Base-by-base conservation (phyloP, 2,113 vertebrate genomes). In the Gulo gulo region DNA sequence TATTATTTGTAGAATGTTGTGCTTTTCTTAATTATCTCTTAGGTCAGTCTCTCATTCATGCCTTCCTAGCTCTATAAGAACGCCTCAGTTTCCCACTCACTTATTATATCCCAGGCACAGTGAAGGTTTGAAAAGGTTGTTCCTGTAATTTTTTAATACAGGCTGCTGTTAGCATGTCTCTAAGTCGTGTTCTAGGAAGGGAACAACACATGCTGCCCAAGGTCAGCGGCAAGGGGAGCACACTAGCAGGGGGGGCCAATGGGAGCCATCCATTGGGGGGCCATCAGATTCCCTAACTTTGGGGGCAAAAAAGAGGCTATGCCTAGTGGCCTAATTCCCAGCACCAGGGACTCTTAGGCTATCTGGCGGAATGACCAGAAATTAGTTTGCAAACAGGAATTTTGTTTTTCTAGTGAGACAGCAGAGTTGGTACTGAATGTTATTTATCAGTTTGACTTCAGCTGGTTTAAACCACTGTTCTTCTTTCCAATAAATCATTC, bases 401-500 rank as follows among this genome's bases (percentile, higher is more conserved):
- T 74, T 26, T 50, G 14, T 29, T 67, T 83, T 76, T 24, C 57
- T 50, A 84, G 50, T 47, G 57, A 87, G 87, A 79, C 9, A 61
- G 52, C 20, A n/a, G 7, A 67, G 42, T 16, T 86, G 86, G 47
- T 15, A 71, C 6, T 52, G 11, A 89, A 45, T 87, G 20, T 88
- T 92, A 91, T 94, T 90, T 96, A 71, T 63, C 42, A 67, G 86
- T 87, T 92, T 96, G 84, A 95, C 36, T 34, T 78, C 1, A 73
- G 78, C 82, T 69, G n/a, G 16, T 79, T 91, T 86, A 92, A 81
- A 78, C 59, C 85, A 76, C 78, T 90, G 87, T 95, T 92, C 90
- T 90, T 92, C 15, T 94, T 95, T 88, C 52, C n/a, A 63, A 20
- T 65, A 57, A 57, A 86, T 89, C 76, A 74, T 78, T 79, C 26